Base-by-base conservation (phyloP, 2,888 invertebrate genomes). In the Lingula anatina region DNA sequence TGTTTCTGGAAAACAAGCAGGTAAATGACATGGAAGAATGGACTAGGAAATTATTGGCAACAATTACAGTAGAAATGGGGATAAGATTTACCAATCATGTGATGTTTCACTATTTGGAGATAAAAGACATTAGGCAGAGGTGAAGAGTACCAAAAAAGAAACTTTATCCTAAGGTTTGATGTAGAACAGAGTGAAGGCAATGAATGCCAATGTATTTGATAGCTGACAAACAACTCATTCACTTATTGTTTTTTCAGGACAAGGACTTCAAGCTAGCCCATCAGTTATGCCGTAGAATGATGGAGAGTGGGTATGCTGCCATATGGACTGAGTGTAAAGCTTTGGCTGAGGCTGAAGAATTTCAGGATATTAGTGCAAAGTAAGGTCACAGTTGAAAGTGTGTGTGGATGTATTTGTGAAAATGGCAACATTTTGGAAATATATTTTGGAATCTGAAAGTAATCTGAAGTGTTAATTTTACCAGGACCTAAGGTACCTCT, bases 271-370 rank as follows among this genome's bases (percentile, higher is more conserved):
- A 56, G 5, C 71, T 73, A 53, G 81, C 81, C 50, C 76, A 78
- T 47, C 70, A 77, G 28, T 76, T 76, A 2, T 82, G 83, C 59
- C 70, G 75, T 40, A 77, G 78, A 55, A 70, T 84, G 50, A 80
- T 83, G 54, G 68, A 77, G 21, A 71, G 75, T 27, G 77, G 78
- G 57, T 79, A 81, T 62, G 70, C 79, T 26, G 66, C 76, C 5
- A 80, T 81, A 2, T 84, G 84, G 84, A 74, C 75, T 53, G 75
- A 82, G 5, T 81, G 81, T 51, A 72, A 79, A 43, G 71, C 78
- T 51, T 69, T 84, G 28, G 83, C 81, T 9, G 77, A 78, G 56
- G 77, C 77, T 54, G 76, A 78, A 40, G 75, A 79, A 37, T 82
- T 78, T 58, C 53, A 63, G 2, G 78, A 83, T 61, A 61, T 77